Evolutionary conservation across 2,797 vertebrate genomes (phyloP).

Genomic region (Microcaecilia unicolor): DNA sequence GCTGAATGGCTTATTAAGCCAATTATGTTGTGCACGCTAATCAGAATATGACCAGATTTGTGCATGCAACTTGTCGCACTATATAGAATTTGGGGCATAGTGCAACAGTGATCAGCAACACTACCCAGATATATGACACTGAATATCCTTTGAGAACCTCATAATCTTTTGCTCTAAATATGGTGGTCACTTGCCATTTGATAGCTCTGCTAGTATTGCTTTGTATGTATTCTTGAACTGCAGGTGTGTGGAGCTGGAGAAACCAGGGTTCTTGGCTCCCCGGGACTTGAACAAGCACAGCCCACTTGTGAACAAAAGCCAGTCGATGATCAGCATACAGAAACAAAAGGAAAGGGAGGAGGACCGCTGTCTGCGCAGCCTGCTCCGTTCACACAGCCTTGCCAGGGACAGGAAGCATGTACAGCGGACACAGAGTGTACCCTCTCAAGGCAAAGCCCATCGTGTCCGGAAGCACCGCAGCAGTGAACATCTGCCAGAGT

Average conservation of each 20-base stretch:
- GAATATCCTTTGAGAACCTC: too few relatives aligned
- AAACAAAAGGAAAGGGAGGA: conserved; percentile 6
- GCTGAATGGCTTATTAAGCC: too few relatives aligned
- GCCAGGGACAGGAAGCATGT: conserved; percentile 48
- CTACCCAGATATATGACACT: too few relatives aligned
- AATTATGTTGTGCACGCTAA: too few relatives aligned
- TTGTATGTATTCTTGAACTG: neutral
- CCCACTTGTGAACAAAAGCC: conserved; percentile 64
- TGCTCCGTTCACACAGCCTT: neutral
- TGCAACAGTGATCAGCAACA: too few relatives aligned
- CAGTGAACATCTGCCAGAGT: conserved; percentile 11
- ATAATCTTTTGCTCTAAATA: too few relatives aligned
- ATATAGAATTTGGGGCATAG: too few relatives aligned
- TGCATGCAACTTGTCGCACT: too few relatives aligned
- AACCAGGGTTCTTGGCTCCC: conserved; percentile 68
- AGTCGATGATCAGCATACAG: conserved; percentile 46
- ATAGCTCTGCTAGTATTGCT: neutral
- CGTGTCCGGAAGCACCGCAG: conserved; percentile 38
- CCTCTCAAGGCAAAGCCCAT: conserved; percentile 45
- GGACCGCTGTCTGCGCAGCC: fast-evolving
- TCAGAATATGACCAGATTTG: too few relatives aligned
- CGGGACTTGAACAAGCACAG: conserved; percentile 69
- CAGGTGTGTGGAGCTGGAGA: conserved; percentile 40
- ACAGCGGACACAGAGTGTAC: conserved; percentile 77
- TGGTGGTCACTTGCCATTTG: fast-evolving